phyloP scores from a whole-genome alignment of 2,888 invertebrate genomes.

The Dolichomitus sp. region DNA sequence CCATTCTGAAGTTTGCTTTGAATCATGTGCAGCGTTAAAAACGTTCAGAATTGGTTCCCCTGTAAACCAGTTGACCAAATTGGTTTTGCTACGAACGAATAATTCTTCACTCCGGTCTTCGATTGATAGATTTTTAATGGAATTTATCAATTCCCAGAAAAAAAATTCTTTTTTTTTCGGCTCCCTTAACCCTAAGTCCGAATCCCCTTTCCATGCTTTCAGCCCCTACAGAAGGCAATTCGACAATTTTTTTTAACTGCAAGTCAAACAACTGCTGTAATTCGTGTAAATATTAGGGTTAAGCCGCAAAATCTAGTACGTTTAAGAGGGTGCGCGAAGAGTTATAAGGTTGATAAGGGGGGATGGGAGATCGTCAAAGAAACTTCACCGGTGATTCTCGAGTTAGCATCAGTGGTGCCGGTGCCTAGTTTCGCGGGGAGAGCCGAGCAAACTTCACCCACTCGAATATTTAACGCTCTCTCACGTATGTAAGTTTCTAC shows the following conservation, averaged over 20 bases:
- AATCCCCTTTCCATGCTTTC: neutral
- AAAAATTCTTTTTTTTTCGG: neutral
- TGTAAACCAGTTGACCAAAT: no score
- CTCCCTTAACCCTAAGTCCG: neutral
- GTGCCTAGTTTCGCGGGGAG: neutral
- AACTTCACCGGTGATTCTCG: slow-evolving; percentile 26
- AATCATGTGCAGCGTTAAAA: no score
- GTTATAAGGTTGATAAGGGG: slow-evolving; percentile 6
- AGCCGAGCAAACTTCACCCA: neutral
- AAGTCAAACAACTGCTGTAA: slow-evolving; percentile 3
- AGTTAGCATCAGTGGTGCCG: neutral
- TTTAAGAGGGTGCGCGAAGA: slow-evolving; percentile 4
- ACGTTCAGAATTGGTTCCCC: no score
- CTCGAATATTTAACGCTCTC: slow-evolving; percentile 47
- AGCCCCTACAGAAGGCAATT: no score
- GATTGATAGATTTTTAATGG: no score
- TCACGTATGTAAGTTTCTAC: slow-evolving; percentile 23
- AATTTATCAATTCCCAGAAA: no score
- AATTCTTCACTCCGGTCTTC: no score
- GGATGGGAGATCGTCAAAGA: slow-evolving; percentile 20
- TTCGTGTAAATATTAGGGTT: slow-evolving; percentile 23
- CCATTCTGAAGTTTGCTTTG: no score
- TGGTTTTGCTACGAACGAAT: no score
- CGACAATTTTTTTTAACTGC: neutral
- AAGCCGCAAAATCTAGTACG: slow-evolving; percentile 4